Conservation (phyloP, 2,113 vertebrate genomes). For the Urocolius indicus region DNA sequence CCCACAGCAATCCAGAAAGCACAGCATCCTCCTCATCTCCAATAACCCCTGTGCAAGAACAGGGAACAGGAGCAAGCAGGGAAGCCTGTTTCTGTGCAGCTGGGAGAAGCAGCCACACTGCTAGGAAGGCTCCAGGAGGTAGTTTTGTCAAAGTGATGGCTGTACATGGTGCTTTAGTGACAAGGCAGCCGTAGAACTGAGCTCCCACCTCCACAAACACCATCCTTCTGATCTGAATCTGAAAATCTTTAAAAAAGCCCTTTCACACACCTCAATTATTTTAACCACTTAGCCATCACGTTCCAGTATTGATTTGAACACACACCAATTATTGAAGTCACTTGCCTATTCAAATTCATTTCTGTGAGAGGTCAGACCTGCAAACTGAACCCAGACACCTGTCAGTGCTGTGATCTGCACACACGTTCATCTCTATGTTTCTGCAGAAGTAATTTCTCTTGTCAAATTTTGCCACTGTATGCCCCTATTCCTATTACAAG, state of each 20-base stretch:
- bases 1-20: neutral
- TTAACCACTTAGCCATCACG: conserved; percentile 30
- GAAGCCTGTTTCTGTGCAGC: neutral
- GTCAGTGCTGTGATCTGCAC: conserved; percentile 43
- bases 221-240: neutral
- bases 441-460: conserved; percentile 27
- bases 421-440: conserved; percentile 39
- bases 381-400: conserved; percentile 61
- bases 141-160: neutral
- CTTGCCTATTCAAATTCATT: conserved; percentile 71
- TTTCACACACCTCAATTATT: conserved; percentile 33
- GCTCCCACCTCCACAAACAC: neutral
- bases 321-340: conserved; percentile 61
- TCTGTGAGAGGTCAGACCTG: conserved; percentile 42
- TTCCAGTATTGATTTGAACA: conserved; percentile 42
- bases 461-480: neutral
- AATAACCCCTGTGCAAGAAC: neutral
- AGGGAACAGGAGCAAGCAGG: neutral
- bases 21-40: neutral
- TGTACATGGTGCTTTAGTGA: rapidly evolving
- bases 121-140: neutral
- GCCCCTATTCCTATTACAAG: neutral
- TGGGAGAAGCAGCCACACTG: neutral
- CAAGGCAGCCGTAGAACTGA: neutral
- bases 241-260: neutral